phyloP scores from a whole-genome alignment of 1,140 invertebrate species.

The Asbolus verrucosus region DNA sequence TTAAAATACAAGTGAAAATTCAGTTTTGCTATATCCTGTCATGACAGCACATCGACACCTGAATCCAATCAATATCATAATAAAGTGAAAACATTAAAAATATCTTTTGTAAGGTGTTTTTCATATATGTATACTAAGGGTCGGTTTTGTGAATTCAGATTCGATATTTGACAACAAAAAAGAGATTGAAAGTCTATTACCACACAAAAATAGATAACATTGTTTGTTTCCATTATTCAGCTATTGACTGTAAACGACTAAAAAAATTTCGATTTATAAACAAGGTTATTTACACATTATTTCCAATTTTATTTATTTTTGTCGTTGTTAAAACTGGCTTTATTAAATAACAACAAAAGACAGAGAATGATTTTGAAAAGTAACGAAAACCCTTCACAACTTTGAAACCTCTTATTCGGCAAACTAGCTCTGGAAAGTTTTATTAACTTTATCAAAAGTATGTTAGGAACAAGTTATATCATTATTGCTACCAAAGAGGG shows the following conservation, averaged over 20 bases:
- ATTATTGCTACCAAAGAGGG: conserved; percentile 1
- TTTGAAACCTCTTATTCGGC: neutral
- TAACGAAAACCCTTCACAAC: conserved; percentile 8
- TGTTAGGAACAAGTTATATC: conserved; percentile 16
- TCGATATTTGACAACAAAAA: conserved; percentile 2
- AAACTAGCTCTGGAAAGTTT: conserved; percentile 9
- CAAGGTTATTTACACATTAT: conserved; percentile 2
- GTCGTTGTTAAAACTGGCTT: neutral
- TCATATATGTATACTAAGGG: no score
- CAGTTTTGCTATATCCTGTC: neutral
- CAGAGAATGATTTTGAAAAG: neutral
- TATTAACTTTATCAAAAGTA: conserved; percentile 24
- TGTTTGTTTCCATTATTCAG: neutral
- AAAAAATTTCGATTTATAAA: neutral
- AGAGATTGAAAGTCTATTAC: neutral
- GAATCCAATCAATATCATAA: neutral
- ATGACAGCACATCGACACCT: neutral
- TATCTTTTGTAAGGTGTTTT: neutral
- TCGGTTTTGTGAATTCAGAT: neutral
- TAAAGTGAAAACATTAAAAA: neutral
- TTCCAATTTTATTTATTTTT: neutral
- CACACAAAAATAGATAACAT: neutral
- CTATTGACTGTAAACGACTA: neutral
- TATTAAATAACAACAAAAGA: conserved; percentile 2
- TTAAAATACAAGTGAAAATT: neutral